Conservation (phyloP, 2,888 invertebrate genomes). For the Cephonodes hylas region DNA sequence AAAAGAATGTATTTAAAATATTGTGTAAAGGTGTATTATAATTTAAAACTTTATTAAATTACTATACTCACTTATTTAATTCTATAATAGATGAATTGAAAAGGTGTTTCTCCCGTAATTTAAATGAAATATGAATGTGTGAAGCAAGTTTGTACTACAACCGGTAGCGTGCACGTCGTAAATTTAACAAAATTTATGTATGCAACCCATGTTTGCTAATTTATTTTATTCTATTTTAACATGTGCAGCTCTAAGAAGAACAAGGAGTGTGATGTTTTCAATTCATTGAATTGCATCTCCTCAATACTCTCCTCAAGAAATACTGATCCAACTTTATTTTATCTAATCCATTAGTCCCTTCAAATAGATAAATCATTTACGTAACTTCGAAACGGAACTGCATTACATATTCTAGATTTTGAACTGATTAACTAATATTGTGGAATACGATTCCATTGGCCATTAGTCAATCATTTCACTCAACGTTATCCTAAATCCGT, state of each 20-base stretch:
- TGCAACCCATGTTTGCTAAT: slow-evolving; percentile 21
- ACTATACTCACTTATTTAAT: background rate
- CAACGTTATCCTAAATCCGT: slow-evolving; percentile 22
- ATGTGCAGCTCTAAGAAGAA: background rate
- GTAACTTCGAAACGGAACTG: no score
- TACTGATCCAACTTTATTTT: no score
- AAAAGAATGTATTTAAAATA: no score
- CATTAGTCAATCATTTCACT: slow-evolving; percentile 24
- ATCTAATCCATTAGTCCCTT: no score
- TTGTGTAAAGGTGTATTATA: no score
- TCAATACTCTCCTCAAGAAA: no score
- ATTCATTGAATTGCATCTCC: slow-evolving; percentile 2
- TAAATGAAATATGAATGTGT: background rate
- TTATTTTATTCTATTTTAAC: slow-evolving; percentile 17
- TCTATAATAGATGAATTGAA: background rate
- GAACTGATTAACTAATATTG: background rate
- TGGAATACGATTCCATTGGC: slow-evolving; percentile 1
- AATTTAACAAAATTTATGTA: background rate
- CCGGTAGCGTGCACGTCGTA: background rate
- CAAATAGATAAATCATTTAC: no score
- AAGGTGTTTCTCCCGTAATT: background rate
- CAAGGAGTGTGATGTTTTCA: background rate
- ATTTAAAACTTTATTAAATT: no score
- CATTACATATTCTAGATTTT: background rate
- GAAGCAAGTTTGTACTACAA: background rate